Percentiles rank a stretch among this genome's conserved stretches.
phyloP scores from a whole-genome alignment of 1,140 invertebrate species.

The Drosophila nikananu region DNA sequence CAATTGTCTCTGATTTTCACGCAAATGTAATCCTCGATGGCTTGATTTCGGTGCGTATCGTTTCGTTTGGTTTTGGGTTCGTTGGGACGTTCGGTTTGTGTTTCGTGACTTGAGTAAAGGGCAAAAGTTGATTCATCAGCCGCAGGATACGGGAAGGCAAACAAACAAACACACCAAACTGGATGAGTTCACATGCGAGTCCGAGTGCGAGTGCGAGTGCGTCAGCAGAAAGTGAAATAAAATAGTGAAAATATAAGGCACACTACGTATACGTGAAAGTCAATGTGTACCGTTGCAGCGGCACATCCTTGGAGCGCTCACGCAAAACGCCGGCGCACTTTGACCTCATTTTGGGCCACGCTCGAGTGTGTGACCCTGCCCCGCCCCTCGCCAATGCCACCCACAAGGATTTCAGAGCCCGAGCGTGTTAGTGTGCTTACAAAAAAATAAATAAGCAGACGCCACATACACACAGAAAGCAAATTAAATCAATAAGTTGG shows the following conservation, averaged over 20 bases:
- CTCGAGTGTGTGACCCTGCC: conserved; percentile 39
- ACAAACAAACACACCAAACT: conserved; percentile 36
- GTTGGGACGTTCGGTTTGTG: conserved; percentile 64
- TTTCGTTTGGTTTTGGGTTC: conserved; percentile 32
- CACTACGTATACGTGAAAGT: conserved; percentile 39
- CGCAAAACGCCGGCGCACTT: conserved; percentile 65
- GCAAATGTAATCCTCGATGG: conserved; percentile 73
- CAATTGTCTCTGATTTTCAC: conserved; percentile 79
- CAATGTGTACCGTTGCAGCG: conserved; percentile 27
- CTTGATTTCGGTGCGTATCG: conserved; percentile 38
- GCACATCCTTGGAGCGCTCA: conserved; percentile 29
- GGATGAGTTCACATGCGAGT: conserved; percentile 38
- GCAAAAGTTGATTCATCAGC: conserved; percentile 83
- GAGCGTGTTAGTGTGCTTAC: not conserved
- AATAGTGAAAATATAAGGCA: conserved; percentile 81
- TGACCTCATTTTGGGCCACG: conserved; percentile 75
- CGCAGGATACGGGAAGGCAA: conserved; percentile 64
- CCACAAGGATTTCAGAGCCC: conserved; percentile 3
- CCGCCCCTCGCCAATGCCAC: not conserved
- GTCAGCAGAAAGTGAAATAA: conserved; percentile 80
- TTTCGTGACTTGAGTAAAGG: conserved; percentile 82
- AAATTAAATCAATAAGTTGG: conserved; percentile 75
- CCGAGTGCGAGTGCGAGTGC: conserved; percentile 44
- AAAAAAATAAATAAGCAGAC: not conserved
- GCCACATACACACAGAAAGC: conserved; percentile 52